Evolutionary conservation across 2,113 vertebrate genomes (phyloP), one percentile per base, ranked within the genome.

Genomic region (Chascanopsetta lugubris): DNA sequence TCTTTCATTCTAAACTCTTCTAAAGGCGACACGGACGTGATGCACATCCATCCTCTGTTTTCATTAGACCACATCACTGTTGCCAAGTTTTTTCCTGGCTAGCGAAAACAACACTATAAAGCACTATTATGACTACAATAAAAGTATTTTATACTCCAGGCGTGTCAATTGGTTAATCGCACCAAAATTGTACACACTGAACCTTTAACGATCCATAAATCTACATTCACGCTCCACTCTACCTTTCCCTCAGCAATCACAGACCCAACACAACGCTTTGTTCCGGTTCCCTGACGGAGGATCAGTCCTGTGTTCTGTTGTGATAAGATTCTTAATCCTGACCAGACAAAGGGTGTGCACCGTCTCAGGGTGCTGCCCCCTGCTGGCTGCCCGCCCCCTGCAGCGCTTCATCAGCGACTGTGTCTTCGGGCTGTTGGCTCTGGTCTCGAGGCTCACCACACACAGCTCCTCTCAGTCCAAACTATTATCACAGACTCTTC

Each of bases 321-420:
- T 77, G 88, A 89, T 91, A 91, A 89, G 85, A 85, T 71, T 81
- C 50, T 29, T 80, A 87, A 90, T 87, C 83, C 82, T 4, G 50
- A 60, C 20, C 10, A 88, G 76, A 88, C 87, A 90, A 90, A 79
- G 66, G 54, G 70, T 56, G 69, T 81, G 78, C 74, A 32, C 63
- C 81, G 78, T 86, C 78, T 85, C 71, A 27, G 75, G 74, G 78
- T 80, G 69, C 45, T 78, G 69, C 64, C 72, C 80, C 40, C 40
- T 18, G n/a, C n/a, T n/a, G n/a, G n/a, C n/a, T n/a, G n/a, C n/a
- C n/a, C n/a, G 29, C 75, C 82, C 79, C 77, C 74, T 55, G 60
- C 75, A 78, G 77, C 79, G 59, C 75, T 84, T 65, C 57, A 76
- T 85, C 59, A 75, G 75, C 25, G 57, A 72, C 68, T 65, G 69